Conservation (phyloP, 2,797 vertebrate species). For the Cossypha dichroa region DNA sequence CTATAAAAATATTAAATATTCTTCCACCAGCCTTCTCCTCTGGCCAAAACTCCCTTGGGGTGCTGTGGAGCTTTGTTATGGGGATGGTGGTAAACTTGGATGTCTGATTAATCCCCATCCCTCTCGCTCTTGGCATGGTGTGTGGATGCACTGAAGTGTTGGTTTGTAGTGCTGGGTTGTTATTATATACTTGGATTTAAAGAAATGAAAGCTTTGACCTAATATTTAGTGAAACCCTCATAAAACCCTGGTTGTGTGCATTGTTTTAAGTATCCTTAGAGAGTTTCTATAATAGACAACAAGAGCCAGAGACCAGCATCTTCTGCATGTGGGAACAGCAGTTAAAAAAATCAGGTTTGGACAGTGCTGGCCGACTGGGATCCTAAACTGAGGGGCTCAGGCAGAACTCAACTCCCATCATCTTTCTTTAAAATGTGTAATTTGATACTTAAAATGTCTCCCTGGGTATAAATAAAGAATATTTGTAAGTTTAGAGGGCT, state of each 20-base stretch:
- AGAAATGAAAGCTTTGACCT: background rate
- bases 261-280: background rate
- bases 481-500: background rate
- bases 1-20: slow-evolving; percentile 77
- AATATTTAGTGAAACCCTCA: background rate
- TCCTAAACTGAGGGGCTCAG: background rate
- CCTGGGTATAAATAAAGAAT: background rate
- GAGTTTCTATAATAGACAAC: background rate
- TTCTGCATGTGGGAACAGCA: background rate
- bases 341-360: background rate
- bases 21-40: slow-evolving; percentile 59
- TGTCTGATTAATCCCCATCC: background rate
- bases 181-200: background rate
- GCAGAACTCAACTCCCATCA: background rate
- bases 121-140: background rate
- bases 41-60: slow-evolving; percentile 41
- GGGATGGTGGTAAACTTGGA: slow-evolving; percentile 35
- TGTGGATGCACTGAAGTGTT: background rate
- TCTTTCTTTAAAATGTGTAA: background rate
- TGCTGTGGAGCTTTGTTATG: slow-evolving; percentile 14
- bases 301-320: background rate
- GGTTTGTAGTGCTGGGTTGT: background rate
- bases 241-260: background rate
- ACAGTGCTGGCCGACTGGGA: background rate
- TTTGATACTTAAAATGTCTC: background rate